Evolutionary conservation across 2,888 invertebrate species (phyloP).

Genomic region (Podotricha telesiphe): DNA sequence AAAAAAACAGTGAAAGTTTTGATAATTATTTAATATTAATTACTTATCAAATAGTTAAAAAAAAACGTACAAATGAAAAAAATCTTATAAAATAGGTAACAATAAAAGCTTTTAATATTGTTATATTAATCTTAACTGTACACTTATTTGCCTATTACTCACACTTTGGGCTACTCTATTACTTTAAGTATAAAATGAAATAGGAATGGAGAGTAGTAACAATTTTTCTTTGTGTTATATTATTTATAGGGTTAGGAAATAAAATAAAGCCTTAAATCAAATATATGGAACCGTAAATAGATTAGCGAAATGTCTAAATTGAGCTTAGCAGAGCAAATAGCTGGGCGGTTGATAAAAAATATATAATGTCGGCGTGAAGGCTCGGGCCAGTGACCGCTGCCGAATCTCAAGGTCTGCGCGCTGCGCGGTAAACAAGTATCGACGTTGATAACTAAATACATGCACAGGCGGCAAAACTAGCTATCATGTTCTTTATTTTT

Average conservation of each 20-base stretch:
- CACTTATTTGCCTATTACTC: background rate
- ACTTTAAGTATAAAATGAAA: background rate
- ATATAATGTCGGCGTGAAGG: conserved; percentile 60
- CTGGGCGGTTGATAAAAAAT: conserved; percentile 57
- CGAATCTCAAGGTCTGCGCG: conserved; percentile 81
- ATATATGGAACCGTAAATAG: conserved; percentile 26
- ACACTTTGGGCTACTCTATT: background rate
- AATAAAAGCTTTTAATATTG: background rate
- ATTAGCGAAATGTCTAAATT: conserved; percentile 37
- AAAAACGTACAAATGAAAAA: background rate
- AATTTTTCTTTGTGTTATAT: background rate
- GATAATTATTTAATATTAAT: background rate
- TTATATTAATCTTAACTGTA: background rate
- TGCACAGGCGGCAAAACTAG: conserved; percentile 13
- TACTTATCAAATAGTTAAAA: background rate
- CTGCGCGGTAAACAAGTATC: conserved; percentile 78
- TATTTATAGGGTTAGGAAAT: background rate
- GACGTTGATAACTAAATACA: conserved; percentile 53
- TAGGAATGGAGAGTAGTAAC: too few species aligned
- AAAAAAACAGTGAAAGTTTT: background rate
- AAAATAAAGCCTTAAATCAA: conserved; percentile 13
- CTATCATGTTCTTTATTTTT: conserved; percentile 5
- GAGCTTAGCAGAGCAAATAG: conserved; percentile 41
- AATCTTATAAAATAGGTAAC: background rate
- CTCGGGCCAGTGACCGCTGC: conserved; percentile 78